phyloP scores from a whole-genome alignment of 2,888 invertebrate species.

The Exocentrus adspersus region DNA sequence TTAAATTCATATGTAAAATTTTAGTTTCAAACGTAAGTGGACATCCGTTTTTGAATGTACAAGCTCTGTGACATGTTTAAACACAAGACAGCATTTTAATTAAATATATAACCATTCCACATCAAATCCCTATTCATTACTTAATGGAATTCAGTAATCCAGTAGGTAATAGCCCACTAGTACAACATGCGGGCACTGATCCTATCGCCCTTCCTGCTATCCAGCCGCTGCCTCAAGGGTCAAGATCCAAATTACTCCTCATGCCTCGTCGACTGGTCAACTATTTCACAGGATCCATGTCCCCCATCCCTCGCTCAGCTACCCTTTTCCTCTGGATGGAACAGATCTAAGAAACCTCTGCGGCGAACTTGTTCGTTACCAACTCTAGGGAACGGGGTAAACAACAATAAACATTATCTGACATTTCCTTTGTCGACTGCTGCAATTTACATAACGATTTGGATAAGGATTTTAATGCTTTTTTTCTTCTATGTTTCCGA shows the following conservation, averaged over 20 bases:
- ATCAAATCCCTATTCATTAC: not conserved
- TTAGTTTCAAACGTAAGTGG: no score
- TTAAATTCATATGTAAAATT: no score
- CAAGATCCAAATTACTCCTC: conserved; percentile 13
- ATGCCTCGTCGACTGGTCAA: conserved; percentile 23
- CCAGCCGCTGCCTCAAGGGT: conserved; percentile 7
- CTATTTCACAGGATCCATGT: conserved; percentile 27
- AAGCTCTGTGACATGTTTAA: no score
- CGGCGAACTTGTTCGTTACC: conserved; percentile 25
- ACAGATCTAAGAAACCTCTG: conserved; percentile 24
- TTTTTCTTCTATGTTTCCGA: not conserved
- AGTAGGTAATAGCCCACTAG: not conserved
- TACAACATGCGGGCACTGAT: not conserved
- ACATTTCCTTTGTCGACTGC: conserved; percentile 23
- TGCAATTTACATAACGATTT: conserved; percentile 24
- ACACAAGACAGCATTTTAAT: no score
- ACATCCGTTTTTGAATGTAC: no score
- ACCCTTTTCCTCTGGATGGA: conserved; percentile 4
- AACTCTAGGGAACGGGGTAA: conserved; percentile 17
- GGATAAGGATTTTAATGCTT: conserved; percentile 15
- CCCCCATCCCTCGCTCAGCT: conserved; percentile 18
- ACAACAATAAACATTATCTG: conserved; percentile 24
- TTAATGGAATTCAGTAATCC: not conserved
- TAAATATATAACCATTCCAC: no score
- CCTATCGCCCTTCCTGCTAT: not conserved